phyloP scores from a whole-genome alignment of 2,113 vertebrate genomes.

The Bagarius yarrelli region DNA sequence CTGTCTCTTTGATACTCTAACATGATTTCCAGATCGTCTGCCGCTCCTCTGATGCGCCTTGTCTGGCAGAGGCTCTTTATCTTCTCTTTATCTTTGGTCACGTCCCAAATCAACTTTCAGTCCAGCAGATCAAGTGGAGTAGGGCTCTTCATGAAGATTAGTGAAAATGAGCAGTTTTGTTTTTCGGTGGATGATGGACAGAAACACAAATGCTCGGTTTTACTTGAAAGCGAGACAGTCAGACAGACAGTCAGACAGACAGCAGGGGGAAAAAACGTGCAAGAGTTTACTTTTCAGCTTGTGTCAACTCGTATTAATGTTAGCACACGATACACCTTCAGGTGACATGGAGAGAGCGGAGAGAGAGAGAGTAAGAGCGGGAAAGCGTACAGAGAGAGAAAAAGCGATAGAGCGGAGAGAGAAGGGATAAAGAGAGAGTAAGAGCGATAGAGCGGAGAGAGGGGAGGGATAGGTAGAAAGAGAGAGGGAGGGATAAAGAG shows the following conservation, averaged over 20 bases:
- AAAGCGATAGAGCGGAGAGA: neutral
- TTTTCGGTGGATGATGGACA: neutral
- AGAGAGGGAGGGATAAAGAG: neutral
- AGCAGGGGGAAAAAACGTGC: slow-evolving; percentile 13
- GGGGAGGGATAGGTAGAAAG: neutral
- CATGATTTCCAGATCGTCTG: slow-evolving; percentile 18
- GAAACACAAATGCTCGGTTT: neutral
- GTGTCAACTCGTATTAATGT: slow-evolving; percentile 48
- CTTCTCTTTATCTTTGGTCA: slow-evolving; percentile 17
- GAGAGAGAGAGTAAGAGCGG: neutral
- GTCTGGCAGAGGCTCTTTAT: slow-evolving; percentile 14
- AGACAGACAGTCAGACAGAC: neutral
- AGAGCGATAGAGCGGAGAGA: no score
- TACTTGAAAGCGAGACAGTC: neutral
- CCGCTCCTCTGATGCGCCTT: neutral
- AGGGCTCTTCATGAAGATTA: neutral
- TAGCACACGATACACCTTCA: slow-evolving; percentile 21
- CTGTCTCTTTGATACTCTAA: slow-evolving; percentile 1
- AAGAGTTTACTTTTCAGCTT: slow-evolving; percentile 46
- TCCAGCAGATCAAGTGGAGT: neutral
- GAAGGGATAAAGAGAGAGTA: neutral
- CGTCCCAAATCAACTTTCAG: slow-evolving; percentile 7
- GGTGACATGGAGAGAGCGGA: neutral
- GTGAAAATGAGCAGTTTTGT: neutral
- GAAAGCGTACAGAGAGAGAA: neutral